Evolutionary conservation across 1,140 invertebrate species (phyloP), one percentile per base, ranked within the genome.

Genomic region (Agraylea sexmaculata): DNA sequence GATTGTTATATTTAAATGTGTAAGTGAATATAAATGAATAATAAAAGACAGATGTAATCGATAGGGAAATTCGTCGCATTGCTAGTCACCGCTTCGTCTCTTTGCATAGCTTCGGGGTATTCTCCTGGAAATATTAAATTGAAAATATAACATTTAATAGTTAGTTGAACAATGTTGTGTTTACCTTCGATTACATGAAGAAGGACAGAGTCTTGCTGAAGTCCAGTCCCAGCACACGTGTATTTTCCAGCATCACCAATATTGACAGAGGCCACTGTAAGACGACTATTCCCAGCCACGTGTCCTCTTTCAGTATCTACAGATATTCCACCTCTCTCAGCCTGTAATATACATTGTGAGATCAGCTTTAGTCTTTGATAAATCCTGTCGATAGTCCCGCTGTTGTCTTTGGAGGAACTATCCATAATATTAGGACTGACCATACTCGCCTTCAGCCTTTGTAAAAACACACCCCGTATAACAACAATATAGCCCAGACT

Each of bases 41-140:
- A n/a, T n/a, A 62, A 93, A 90, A 56, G 86, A 77, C n/a, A 88
- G 87, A 61, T 93, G 89, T 65, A 80, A 93, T 55, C 87, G 72
- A 59, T 90, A 93, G 0, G 93, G 78, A 6, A 86, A 91, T 4
- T 89, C 89, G 57, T 93, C 89, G 30, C 93, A 80, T 11, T 47
- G 43, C 47, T 46, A 34, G 50, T 55, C 57, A 58, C 58, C 16
- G 48, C 30, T 22, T 50, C 37, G 31, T 50, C 48, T 23, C 48
- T 29, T 37, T 50, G 48, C 48, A 50, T 50, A 13, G 48, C 45
- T 29, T 50, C 48, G 4, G 35, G 37, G 21, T 46, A 42, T 27
- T 50, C 48, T 39, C 47, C 47, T 49, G 35, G 7, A 36, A 45
- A 18, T 37, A 15, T 19, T 30, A 21, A 8, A 17, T 18, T 29